Percentiles rank a stretch among this genome's conserved stretches.
Conservation (phyloP, 2,113 vertebrate species). For the Pangasianodon gigas region DNA sequence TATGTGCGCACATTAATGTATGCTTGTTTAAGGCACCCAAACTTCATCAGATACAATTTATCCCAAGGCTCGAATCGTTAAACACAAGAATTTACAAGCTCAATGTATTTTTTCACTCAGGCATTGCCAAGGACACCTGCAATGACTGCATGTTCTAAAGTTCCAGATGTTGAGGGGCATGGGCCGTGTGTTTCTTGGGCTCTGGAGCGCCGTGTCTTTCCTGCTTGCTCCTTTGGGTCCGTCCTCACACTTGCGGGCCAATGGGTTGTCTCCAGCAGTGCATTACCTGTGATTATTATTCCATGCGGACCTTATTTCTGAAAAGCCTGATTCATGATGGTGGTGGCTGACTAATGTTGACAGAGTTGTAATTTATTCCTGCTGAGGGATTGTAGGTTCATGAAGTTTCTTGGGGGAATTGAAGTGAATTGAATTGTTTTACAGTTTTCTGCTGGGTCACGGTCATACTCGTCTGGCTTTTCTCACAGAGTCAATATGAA, state of each 20-base stretch:
- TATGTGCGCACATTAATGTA: neutral
- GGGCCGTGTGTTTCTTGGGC: neutral
- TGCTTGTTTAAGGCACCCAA: conserved; percentile 23
- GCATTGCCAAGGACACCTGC: conserved; percentile 51
- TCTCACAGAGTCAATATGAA: conserved; percentile 9
- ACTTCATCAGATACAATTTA: conserved; percentile 38
- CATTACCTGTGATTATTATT: conserved; percentile 40
- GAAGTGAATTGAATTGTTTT: conserved; percentile 31
- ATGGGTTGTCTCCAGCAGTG: conserved; percentile 4
- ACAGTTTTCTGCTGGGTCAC: neutral
- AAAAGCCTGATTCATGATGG: conserved; percentile 35
- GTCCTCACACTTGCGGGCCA: conserved; percentile 9
- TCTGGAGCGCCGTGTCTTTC: conserved; percentile 19
- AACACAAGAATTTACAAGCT: conserved; percentile 51
- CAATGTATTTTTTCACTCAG: conserved; percentile 13
- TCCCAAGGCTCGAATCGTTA: conserved; percentile 40
- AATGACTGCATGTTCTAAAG: conserved; percentile 44
- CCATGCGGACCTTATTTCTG: conserved; percentile 33
- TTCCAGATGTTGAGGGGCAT: conserved; percentile 41
- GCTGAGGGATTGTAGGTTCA: neutral
- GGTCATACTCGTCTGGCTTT: neutral
- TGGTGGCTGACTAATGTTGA: conserved; percentile 26
- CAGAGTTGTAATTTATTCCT: conserved; percentile 34
- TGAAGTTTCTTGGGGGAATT: conserved; percentile 6
- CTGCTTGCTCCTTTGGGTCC: conserved; percentile 18